Conservation (phyloP, 2,888 invertebrate species). For the Perizoma flavofasciatum region DNA sequence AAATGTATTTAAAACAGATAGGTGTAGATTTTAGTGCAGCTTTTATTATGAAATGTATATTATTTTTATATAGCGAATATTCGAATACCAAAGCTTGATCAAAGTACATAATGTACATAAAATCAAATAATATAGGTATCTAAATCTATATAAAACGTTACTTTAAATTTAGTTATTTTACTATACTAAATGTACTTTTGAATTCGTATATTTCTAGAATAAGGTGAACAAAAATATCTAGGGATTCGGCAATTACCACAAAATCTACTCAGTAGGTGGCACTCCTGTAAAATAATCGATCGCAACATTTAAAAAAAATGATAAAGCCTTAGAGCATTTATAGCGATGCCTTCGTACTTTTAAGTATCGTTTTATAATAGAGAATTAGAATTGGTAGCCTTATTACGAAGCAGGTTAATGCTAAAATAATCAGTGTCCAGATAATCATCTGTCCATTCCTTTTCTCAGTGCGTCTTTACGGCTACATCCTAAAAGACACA, state of each 20-base stretch:
- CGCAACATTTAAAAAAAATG: neutral
- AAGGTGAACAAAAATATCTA: no score
- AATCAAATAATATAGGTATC: neutral
- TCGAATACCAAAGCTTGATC: conserved; percentile 32
- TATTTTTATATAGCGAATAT: conserved; percentile 3
- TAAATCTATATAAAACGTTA: neutral
- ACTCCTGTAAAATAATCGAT: no score
- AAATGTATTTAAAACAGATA: no score
- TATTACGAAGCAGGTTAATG: conserved; percentile 14
- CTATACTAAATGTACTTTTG: no score
- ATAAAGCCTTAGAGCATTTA: conserved; percentile 2
- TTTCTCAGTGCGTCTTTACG: neutral
- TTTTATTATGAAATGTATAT: neutral
- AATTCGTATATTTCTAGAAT: no score
- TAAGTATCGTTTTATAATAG: conserved; percentile 10
- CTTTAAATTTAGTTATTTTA: neutral
- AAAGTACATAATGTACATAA: conserved; percentile 13
- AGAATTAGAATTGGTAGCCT: conserved; percentile 14
- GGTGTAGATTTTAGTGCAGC: no score
- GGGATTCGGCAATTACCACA: no score
- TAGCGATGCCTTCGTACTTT: conserved; percentile 16
- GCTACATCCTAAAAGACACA: no score
- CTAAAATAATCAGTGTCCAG: neutral
- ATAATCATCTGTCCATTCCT: neutral
- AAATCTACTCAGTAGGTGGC: no score